Conservation (phyloP, 2,797 vertebrate genomes). For the Bovichtus variegatus region DNA sequence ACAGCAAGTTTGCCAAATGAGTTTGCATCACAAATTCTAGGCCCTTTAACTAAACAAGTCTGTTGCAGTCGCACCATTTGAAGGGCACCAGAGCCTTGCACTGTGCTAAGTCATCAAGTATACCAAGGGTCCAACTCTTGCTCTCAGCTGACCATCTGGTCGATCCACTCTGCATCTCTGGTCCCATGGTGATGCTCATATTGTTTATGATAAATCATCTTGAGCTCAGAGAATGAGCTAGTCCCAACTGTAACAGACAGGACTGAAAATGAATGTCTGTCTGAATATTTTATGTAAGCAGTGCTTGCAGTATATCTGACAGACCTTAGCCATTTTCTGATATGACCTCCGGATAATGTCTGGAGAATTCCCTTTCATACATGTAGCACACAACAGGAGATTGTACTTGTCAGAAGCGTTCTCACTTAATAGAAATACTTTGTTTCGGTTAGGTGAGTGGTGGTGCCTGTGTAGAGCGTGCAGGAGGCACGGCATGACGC, state of each 20-base stretch:
- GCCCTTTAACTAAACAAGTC: neutral
- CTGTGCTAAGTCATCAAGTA: constrained; percentile 43
- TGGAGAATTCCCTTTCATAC: too few species aligned
- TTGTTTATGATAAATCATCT: constrained; percentile 39
- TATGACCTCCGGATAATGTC: too few species aligned
- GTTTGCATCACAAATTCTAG: neutral
- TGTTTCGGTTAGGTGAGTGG: too few species aligned
- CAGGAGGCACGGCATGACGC: too few species aligned
- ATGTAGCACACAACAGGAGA: too few species aligned
- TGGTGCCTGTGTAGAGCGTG: too few species aligned
- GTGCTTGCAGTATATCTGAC: neutral
- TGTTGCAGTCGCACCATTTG: neutral
- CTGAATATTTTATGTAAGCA: neutral
- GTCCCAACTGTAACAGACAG: neutral
- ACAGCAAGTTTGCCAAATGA: neutral
- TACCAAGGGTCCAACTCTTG: constrained; percentile 27
- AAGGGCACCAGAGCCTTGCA: constrained; percentile 12
- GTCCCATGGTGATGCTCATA: constrained; percentile 35
- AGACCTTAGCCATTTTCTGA: too few species aligned
- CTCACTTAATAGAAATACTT: too few species aligned
- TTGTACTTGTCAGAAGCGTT: too few species aligned
- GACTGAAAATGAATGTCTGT: too few species aligned
- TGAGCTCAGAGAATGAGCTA: neutral
- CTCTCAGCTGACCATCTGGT: constrained; percentile 44
- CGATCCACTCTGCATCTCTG: constrained; percentile 15